Percentiles rank a stretch among this genome's conserved stretches.
Conservation (phyloP, 2,113 vertebrate species). For the Centropristis striata region DNA sequence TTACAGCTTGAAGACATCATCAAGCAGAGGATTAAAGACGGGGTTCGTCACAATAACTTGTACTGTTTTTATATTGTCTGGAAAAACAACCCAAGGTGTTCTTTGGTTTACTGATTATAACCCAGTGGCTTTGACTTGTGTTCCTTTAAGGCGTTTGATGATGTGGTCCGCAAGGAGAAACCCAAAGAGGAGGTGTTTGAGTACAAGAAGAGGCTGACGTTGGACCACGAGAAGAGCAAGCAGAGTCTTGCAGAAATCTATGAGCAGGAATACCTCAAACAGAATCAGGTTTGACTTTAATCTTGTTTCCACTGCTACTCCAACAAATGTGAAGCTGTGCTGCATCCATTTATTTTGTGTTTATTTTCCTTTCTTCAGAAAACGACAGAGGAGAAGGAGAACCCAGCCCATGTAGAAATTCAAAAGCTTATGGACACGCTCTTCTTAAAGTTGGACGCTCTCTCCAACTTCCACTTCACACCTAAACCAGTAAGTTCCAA, state of each 20-base stretch:
- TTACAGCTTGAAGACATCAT: constrained; percentile 95
- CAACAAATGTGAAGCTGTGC: background rate
- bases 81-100: background rate
- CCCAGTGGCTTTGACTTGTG: constrained; percentile 1
- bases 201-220: constrained; percentile 93
- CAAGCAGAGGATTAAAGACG: constrained; percentile 96
- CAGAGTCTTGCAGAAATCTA: constrained; percentile 96
- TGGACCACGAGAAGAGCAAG: constrained; percentile 98
- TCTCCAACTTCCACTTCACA: constrained; percentile 97
- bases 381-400: constrained; percentile 92
- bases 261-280: constrained; percentile 95
- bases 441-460: constrained; percentile 94
- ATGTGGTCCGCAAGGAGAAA: constrained; percentile 96
- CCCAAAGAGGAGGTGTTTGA: constrained; percentile 94
- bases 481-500: constrained; percentile 92
- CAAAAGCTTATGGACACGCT: constrained; percentile 95
- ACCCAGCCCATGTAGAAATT: constrained; percentile 93
- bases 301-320: background rate
- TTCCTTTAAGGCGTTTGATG: constrained; percentile 92
- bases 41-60: constrained; percentile 81
- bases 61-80: background rate
- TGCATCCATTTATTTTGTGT: background rate
- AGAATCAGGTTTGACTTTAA: constrained; percentile 88
- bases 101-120: background rate
- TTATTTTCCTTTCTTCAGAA: constrained; percentile 80